phyloP scores from a whole-genome alignment of 2,888 invertebrate species.

The Thumatha senex region DNA sequence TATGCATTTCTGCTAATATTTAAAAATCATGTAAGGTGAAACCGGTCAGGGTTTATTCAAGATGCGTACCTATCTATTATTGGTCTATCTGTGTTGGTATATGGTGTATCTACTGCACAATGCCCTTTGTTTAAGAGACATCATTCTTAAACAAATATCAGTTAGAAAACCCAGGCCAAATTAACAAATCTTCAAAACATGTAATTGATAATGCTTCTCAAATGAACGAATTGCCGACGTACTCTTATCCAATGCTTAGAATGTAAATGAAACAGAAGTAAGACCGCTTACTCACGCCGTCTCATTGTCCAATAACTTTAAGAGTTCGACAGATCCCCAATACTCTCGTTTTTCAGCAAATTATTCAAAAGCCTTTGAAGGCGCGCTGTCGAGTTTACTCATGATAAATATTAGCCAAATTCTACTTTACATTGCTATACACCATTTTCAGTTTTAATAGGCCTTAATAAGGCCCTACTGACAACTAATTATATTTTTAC shows the following conservation, averaged over 20 bases:
- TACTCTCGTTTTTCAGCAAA: constrained; percentile 29
- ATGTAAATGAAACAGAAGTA: not conserved
- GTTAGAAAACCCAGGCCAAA: too few relatives aligned
- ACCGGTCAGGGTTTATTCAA: too few relatives aligned
- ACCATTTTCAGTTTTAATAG: constrained; percentile 15
- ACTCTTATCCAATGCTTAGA: not conserved
- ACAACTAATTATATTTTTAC: constrained; percentile 5
- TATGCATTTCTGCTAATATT: too few relatives aligned
- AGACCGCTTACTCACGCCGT: not conserved
- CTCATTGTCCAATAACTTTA: not conserved
- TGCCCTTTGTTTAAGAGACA: too few relatives aligned
- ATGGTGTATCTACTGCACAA: too few relatives aligned
- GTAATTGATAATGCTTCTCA: too few relatives aligned
- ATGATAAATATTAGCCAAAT: constrained; percentile 23
- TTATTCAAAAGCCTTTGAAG: constrained; percentile 37
- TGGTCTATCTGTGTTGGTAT: too few relatives aligned
- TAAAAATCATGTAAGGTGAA: too few relatives aligned
- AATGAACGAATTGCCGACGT: not conserved
- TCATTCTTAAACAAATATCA: too few relatives aligned
- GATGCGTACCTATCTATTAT: too few relatives aligned
- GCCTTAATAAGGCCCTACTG: not conserved
- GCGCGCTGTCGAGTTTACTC: constrained; percentile 28
- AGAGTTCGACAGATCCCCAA: not conserved
- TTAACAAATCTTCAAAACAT: too few relatives aligned
- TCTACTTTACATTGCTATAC: not conserved